Evolutionary conservation across 2,113 vertebrate species (phyloP).

Genomic region (Furnarius figulus): DNA sequence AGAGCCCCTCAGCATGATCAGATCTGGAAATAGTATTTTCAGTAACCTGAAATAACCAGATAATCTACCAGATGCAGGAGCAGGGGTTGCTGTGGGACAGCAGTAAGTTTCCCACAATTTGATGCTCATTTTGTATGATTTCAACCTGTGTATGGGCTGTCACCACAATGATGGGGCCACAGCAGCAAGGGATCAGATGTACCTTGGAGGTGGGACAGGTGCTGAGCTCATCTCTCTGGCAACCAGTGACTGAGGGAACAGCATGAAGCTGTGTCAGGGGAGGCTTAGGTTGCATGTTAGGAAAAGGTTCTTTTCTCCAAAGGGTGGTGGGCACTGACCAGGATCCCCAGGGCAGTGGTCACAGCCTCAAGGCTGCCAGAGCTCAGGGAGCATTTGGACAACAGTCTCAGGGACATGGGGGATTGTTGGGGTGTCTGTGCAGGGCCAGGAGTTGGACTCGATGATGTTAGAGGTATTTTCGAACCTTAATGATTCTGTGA

Average conservation of each 20-base stretch:
- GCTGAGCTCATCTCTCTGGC: not conserved
- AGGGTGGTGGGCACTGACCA: not conserved
- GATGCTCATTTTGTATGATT: not conserved
- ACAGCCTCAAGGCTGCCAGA: not conserved
- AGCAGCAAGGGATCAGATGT: not conserved
- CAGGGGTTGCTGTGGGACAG: not conserved
- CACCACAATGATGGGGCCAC: fast-evolving
- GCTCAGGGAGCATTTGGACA: not conserved
- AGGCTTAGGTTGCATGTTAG: not conserved
- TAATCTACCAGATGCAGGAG: not conserved
- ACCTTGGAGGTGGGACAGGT: not conserved
- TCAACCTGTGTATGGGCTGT: not conserved
- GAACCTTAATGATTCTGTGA: not conserved
- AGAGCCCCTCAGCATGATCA: not conserved
- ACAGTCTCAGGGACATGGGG: fast-evolving
- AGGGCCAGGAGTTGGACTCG: not conserved
- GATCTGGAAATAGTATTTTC: not conserved
- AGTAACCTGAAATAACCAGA: not conserved
- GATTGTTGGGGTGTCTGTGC: not conserved
- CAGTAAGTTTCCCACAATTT: not conserved
- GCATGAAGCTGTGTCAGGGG: not conserved
- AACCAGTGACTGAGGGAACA: not conserved
- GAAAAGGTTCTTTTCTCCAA: not conserved
- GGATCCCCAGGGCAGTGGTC: not conserved
- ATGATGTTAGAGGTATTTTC: not conserved